These are phyloP conservation scores for Tolmerus cingulatus DNA, from an alignment of 2,888 invertebrate species.

Conservation along the genomic window DNA sequence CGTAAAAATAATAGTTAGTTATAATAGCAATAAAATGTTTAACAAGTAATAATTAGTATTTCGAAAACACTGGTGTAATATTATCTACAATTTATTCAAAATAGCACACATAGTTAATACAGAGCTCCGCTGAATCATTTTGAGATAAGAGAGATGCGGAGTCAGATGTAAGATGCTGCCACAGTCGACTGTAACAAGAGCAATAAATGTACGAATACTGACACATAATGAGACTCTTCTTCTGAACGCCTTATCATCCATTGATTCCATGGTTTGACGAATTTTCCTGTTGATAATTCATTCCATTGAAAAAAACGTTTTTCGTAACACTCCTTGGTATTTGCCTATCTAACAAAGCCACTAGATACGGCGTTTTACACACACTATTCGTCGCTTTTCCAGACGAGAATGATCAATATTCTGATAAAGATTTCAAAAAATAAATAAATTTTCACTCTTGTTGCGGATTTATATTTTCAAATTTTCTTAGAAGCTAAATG, in stretches of 20 bases:
- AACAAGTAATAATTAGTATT: neutral
- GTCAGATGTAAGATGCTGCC: neutral
- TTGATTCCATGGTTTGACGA: neutral
- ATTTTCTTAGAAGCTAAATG: slow-evolving; percentile 5
- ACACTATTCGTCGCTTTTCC: neutral
- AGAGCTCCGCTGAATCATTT: slow-evolving; percentile 42
- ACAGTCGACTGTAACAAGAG: neutral
- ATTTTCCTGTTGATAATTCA: neutral
- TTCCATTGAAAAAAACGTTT: neutral
- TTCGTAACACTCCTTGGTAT: neutral
- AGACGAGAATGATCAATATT: neutral
- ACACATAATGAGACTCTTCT: neutral
- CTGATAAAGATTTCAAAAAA: slow-evolving; percentile 35
- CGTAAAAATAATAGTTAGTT: neutral
- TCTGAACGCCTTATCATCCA: neutral
- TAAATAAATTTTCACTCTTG: slow-evolving; percentile 20
- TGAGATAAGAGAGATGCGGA: neutral
- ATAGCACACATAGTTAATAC: slow-evolving; percentile 56
- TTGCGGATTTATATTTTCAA: slow-evolving; percentile 17
- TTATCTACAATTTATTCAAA: slow-evolving; percentile 54
- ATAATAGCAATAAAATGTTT: neutral
- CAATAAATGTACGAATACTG: neutral
- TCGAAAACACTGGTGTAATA: slow-evolving; percentile 39
- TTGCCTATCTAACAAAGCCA: slow-evolving; percentile 10
- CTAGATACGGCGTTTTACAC: neutral